A percentile compares a stretch with the other conserved stretches of the same genome.
Evolutionary conservation across 2,113 vertebrate species (phyloP).

Genomic region (Rynchops niger): DNA sequence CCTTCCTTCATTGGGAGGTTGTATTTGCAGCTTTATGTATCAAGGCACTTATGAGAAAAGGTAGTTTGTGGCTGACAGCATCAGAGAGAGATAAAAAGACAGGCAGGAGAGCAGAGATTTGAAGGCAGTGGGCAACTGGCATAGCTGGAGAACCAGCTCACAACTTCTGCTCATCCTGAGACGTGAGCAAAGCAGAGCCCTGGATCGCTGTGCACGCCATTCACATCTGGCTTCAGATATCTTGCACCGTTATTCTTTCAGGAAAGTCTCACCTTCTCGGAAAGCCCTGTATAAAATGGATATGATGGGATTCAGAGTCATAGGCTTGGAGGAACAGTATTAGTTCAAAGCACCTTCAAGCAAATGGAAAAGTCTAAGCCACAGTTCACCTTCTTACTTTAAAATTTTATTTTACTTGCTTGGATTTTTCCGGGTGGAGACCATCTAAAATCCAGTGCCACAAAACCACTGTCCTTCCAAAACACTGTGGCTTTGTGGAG

Average conservation of each 20-base stretch:
- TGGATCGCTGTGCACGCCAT: rapidly evolving
- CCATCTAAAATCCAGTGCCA: background rate
- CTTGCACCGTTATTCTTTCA: background rate
- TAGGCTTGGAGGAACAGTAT: background rate
- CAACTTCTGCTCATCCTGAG: background rate
- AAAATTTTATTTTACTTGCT: background rate
- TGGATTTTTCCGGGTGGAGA: background rate
- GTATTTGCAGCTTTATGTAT: conserved; percentile 29
- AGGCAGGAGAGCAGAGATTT: background rate
- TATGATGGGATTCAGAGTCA: background rate
- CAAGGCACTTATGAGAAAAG: background rate
- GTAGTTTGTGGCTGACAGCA: background rate
- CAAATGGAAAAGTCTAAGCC: background rate
- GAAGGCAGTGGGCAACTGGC: background rate
- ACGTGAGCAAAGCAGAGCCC: background rate
- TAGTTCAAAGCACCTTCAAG: background rate
- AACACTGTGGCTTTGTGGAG: background rate
- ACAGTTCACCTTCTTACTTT: background rate
- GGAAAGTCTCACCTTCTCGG: background rate
- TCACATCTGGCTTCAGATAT: background rate
- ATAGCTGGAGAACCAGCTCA: background rate
- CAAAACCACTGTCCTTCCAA: background rate
- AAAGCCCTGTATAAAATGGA: background rate
- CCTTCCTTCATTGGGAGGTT: background rate
- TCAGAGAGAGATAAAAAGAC: background rate